Evolutionary conservation across 2,888 invertebrate species (phyloP).

Genomic region (Pristionchus mayeri): DNA sequence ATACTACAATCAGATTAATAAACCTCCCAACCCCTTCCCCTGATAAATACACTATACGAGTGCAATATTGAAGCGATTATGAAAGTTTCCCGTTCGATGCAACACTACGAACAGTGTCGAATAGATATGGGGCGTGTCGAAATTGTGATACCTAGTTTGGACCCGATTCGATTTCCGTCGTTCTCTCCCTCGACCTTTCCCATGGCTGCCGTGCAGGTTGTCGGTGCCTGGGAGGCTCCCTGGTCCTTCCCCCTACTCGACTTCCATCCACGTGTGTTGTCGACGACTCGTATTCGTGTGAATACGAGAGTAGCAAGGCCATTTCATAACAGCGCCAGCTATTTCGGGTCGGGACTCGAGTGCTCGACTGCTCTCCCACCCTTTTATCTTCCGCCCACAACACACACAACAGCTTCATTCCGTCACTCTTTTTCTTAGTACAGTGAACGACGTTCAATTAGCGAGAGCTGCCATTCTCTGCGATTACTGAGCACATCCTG

Average conservation of each 20-base stretch:
- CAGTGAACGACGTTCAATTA: conserved; percentile 33
- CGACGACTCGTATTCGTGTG: background rate
- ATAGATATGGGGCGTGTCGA: too few relatives aligned
- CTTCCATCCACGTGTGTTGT: conserved; percentile 7
- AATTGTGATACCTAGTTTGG: too few relatives aligned
- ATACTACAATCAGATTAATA: too few relatives aligned
- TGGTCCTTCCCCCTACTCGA: background rate
- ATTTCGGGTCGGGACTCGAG: background rate
- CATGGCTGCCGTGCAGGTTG: too few relatives aligned
- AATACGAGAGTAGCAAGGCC: conserved; percentile 23
- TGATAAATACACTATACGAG: too few relatives aligned
- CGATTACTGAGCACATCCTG: background rate
- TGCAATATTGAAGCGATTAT: too few relatives aligned
- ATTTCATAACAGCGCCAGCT: conserved; percentile 43
- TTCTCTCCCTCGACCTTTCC: background rate
- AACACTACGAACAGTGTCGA: too few relatives aligned
- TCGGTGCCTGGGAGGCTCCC: too few relatives aligned
- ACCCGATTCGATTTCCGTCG: background rate
- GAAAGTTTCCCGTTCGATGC: too few relatives aligned
- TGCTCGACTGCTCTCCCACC: background rate
- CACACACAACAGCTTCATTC: conserved; percentile 21
- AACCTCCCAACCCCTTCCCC: too few relatives aligned
- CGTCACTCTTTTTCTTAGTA: conserved; percentile 9
- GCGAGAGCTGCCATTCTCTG: background rate
- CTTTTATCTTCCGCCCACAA: background rate